These are phyloP conservation scores for Hapalemur alaotrensis DNA, from an alignment of 2,797 vertebrate genomes.

Conservation along the genomic window DNA sequence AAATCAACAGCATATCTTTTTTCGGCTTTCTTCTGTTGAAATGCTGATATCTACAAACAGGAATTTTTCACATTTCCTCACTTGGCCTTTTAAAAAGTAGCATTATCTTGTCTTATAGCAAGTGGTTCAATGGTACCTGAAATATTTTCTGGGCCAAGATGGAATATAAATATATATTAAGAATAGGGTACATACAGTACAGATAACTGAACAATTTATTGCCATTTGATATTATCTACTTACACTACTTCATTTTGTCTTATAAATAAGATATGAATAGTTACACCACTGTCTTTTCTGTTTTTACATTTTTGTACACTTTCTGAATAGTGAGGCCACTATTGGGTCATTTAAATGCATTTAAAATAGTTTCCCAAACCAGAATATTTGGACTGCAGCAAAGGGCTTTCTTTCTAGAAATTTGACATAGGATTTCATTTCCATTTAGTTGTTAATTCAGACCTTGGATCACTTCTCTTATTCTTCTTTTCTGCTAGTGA, in stretches of 20 bases:
- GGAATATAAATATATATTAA: neutral
- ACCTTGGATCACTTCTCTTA: neutral
- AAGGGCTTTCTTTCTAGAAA: constrained; percentile 13
- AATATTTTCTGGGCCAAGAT: neutral
- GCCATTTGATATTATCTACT: constrained; percentile 8
- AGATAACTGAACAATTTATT: neutral
- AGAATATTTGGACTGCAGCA: neutral
- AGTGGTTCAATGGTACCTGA: neutral
- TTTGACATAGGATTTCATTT: constrained; percentile 18
- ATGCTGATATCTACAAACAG: neutral
- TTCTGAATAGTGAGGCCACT: constrained; percentile 53
- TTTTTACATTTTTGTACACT: constrained; percentile 73
- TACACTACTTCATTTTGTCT: constrained; percentile 3
- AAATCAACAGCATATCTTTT: neutral
- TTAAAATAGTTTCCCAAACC: constrained; percentile 37
- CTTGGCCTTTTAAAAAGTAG: constrained; percentile 6
- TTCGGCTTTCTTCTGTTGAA: neutral
- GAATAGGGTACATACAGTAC: neutral
- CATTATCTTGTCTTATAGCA: constrained; percentile 5
- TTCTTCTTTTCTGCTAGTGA: constrained; percentile 4
- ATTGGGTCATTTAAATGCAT: neutral
- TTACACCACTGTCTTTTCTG: constrained; percentile 53
- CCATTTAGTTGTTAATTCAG: neutral
- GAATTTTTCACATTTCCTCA: neutral
- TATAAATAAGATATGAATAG: constrained; percentile 62